Percentiles rank a stretch among this genome's conserved stretches.
Conservation (phyloP, 2,113 vertebrate species). For the Cnemophilus loriae region DNA sequence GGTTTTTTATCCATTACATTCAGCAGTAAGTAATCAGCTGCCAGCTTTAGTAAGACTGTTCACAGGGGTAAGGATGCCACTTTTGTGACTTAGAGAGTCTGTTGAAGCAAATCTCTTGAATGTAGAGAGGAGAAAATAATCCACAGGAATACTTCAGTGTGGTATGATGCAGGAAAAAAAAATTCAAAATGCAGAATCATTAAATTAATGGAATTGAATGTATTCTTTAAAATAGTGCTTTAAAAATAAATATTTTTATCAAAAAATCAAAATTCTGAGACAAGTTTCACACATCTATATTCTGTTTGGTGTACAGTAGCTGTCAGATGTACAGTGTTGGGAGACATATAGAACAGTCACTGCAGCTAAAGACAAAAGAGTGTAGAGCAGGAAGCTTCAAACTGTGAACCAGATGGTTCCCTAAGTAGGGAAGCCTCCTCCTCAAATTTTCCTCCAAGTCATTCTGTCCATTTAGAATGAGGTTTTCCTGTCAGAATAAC, state of each 20-base stretch:
- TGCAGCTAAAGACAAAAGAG: neutral
- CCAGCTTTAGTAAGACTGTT: neutral
- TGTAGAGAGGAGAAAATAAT: neutral
- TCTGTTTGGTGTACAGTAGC: neutral
- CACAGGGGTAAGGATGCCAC: neutral
- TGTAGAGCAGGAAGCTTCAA: neutral
- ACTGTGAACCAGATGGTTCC: neutral
- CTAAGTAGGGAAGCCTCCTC: neutral
- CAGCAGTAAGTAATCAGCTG: neutral
- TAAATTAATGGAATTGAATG: neutral
- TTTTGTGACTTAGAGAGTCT: neutral
- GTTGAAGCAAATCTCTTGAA: neutral
- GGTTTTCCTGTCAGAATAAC: neutral
- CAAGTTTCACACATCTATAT: neutral
- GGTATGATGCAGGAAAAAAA: neutral
- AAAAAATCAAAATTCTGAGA: neutral
- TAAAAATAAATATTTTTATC: neutral
- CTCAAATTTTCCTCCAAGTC: neutral
- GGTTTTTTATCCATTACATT: neutral
- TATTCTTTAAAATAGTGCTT: neutral
- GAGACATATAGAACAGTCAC: neutral
- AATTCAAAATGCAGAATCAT: neutral
- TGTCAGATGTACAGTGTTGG: neutral
- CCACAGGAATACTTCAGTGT: neutral
- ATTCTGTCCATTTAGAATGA: neutral